Conservation (phyloP, 2,113 vertebrate species). For the Ciconia maguari region DNA sequence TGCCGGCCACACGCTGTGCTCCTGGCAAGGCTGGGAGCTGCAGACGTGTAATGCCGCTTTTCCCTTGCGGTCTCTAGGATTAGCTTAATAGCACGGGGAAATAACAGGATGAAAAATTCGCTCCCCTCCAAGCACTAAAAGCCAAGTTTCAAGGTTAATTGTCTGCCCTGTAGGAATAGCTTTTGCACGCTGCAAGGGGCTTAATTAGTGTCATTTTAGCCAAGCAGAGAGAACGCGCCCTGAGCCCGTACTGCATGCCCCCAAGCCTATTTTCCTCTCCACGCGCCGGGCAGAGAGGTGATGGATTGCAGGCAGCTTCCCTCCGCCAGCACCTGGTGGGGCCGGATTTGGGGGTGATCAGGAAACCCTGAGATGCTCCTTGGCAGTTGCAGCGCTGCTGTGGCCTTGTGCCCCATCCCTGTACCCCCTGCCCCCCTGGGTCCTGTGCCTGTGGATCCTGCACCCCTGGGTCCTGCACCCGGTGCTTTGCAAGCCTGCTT, state of each 20-base stretch:
- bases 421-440: neutral
- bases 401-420: neutral
- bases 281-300: neutral
- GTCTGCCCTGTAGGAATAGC: slow-evolving; percentile 53
- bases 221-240: slow-evolving; percentile 27
- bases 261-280: slow-evolving; percentile 22
- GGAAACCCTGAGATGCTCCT: neutral
- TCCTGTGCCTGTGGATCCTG: neutral
- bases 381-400: neutral
- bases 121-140: slow-evolving; percentile 58
- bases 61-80: slow-evolving; percentile 20
- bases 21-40: slow-evolving; percentile 24
- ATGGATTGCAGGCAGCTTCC: slow-evolving; percentile 10
- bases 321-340: neutral
- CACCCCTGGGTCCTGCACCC: neutral
- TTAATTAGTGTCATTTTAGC: slow-evolving; percentile 65
- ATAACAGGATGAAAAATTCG: slow-evolving; percentile 50
- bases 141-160: slow-evolving; percentile 63
- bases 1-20: neutral
- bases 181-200: slow-evolving; percentile 19
- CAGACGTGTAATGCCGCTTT: neutral
- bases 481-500: neutral
- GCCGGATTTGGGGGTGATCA: neutral
- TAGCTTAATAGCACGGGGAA: slow-evolving; percentile 35
- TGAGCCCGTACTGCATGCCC: neutral